Conservation (phyloP, 2,113 vertebrate genomes). For the Aptenodytes forsteri region DNA sequence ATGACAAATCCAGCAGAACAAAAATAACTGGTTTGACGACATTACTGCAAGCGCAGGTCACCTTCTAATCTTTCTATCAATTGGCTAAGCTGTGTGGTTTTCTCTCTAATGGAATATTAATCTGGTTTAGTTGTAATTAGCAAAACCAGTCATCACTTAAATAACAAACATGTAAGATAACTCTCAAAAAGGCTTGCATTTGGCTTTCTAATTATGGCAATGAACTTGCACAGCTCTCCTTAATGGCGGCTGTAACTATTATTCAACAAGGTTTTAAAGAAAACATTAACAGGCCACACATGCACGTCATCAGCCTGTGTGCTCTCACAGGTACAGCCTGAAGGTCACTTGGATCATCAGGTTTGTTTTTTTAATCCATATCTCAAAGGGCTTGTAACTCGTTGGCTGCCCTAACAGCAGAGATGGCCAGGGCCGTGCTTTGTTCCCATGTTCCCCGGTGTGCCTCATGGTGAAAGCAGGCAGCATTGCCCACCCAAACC, state of each 20-base stretch:
- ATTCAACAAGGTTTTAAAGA: not conserved
- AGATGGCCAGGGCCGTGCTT: not conserved
- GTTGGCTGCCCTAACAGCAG: not conserved
- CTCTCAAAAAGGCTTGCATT: not conserved
- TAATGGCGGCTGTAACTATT: not conserved
- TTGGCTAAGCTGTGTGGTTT: not conserved
- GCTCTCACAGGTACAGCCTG: not conserved
- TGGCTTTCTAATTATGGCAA: not conserved
- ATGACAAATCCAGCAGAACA: not conserved
- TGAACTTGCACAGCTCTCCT: not conserved
- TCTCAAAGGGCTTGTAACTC: not conserved
- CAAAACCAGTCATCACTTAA: not conserved
- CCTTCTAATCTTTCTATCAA: not conserved
- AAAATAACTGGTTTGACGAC: not conserved
- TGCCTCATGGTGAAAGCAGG: not conserved
- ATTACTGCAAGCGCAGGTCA: not conserved
- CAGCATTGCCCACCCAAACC: not conserved
- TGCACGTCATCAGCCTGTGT: not conserved
- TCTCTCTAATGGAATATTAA: constrained; percentile 41
- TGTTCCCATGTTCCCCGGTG: not conserved
- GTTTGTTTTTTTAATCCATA: not conserved
- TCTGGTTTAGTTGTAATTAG: constrained; percentile 15
- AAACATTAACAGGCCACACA: constrained; percentile 1
- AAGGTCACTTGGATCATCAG: not conserved
- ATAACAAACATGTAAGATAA: not conserved